Percentiles rank a stretch among this genome's conserved stretches.
Evolutionary conservation across 2,888 invertebrate genomes (phyloP).

Genomic region (Phoenoteleia sp.): DNA sequence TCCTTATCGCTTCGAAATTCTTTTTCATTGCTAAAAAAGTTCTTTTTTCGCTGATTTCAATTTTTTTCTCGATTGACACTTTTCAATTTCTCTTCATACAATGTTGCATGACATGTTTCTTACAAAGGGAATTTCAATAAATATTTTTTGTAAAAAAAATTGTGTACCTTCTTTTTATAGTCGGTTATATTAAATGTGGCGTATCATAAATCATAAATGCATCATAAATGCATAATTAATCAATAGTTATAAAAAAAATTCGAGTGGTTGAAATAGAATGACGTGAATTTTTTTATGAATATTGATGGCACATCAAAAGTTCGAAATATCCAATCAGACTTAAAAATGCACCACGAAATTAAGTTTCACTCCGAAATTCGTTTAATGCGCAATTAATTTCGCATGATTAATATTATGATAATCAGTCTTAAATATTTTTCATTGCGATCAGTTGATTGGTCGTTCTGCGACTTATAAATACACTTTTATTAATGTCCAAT

Average conservation of each 20-base stretch:
- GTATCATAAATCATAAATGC: background rate
- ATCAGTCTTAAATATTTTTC: slow-evolving; percentile 20
- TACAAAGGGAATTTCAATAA: background rate
- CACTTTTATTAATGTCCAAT: slow-evolving; percentile 21
- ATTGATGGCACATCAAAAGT: slow-evolving; percentile 3
- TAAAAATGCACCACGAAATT: background rate
- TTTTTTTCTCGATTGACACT: too few relatives aligned
- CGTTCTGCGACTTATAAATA: slow-evolving; percentile 18
- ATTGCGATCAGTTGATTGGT: background rate
- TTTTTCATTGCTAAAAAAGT: background rate
- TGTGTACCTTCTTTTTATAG: background rate
- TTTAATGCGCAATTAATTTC: slow-evolving; percentile 7
- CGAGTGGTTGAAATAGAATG: background rate
- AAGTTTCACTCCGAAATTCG: background rate
- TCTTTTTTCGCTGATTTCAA: background rate
- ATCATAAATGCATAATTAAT: slow-evolving; percentile 3
- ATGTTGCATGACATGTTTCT: slow-evolving; percentile 27
- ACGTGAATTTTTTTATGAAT: background rate
- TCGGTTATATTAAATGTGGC: too few relatives aligned
- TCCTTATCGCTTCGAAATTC: slow-evolving; percentile 45
- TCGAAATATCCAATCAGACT: slow-evolving; percentile 1
- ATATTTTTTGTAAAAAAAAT: background rate
- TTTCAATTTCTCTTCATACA: too few relatives aligned
- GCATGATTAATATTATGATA: background rate
- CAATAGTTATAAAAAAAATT: background rate